Evolutionary conservation across 2,888 invertebrate genomes (phyloP), one percentile per base, ranked within the genome.

Genomic region (Erannis defoliaria): DNA sequence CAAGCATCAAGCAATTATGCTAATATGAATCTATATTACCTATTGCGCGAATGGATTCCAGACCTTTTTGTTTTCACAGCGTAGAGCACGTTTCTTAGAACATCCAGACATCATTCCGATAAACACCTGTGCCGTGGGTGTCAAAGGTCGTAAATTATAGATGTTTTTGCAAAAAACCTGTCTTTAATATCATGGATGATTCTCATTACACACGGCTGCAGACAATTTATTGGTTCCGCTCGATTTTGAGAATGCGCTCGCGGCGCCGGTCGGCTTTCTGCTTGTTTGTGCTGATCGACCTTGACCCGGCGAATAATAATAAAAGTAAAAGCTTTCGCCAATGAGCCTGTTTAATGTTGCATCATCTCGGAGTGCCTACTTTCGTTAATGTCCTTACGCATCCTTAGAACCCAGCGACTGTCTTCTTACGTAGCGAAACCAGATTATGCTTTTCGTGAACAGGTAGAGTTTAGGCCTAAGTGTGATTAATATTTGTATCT

Each of bases 311-410:
- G 80, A 85, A 78, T 82, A 74, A 77, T 76, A 73, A 78, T 80
- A 86, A 88, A 88, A 88, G 86, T 85, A 88, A 89, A 88, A 88
- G 86, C 89, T 85, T 88, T 88, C 85, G 80, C 84, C 85, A 83
- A 81, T 81, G 72, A 76, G 67, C 64, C 73, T 70, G 70, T 46
- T 48, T 50, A 71, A 63, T 60, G 59, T 67, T 70, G 62, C 67
- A 58, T 71, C 48, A 68, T 50, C 26, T 37, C 51, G 56, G 48
- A 64, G 51, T 48, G 12, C 42, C n/a, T 63, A 56, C 64, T 70
- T 67, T 65, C 61, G 21, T 59, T 55, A 59, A 57, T 53, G 55
- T 66, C 66, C 60, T 67, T 62, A 62, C 42, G 26, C 9, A 62
- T 23, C 49, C 48, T 55, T 60, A 57, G 35, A 16, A 1, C 5